A percentile compares a stretch with the other conserved stretches of the same genome.
Evolutionary conservation across 2,797 vertebrate species (phyloP).

Genomic region (Petrocephalus schoutedeni): DNA sequence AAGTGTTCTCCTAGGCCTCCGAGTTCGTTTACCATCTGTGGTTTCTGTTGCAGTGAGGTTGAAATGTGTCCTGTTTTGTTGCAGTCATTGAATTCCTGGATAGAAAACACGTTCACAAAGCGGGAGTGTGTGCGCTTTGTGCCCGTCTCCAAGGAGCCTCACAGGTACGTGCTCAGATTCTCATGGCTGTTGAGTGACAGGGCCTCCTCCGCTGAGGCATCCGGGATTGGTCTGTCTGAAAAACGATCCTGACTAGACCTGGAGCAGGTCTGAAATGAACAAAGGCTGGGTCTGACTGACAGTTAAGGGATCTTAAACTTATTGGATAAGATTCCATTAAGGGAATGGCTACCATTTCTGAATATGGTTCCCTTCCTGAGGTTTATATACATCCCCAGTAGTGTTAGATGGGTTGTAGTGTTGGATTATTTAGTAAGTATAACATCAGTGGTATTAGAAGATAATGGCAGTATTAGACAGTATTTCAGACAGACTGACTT

Average conservation of each 20-base stretch:
- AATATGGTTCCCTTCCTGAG: not conserved
- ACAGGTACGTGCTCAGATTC: constrained; percentile 75
- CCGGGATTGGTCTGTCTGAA: not conserved
- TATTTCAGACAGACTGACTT: not conserved
- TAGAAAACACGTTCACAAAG: constrained; percentile 98
- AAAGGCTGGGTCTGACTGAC: not conserved
- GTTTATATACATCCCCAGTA: not conserved
- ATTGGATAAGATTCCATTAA: not conserved
- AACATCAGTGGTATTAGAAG: not conserved
- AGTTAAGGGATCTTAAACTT: not conserved
- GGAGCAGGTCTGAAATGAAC: not conserved
- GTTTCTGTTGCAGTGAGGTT: not conserved
- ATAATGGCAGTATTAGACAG: not conserved
- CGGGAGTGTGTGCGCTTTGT: constrained; percentile 98
- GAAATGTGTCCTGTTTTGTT: constrained; percentile 31
- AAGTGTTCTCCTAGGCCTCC: not conserved
- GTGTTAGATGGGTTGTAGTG: not conserved
- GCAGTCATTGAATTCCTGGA: constrained; percentile 99
- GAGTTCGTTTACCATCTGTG: not conserved
- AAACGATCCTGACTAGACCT: not conserved
- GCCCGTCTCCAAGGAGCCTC: constrained; percentile 96
- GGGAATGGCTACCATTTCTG: not conserved
- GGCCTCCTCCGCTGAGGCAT: not conserved
- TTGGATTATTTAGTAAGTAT: not conserved
- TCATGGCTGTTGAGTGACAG: not conserved